A percentile compares a stretch with the other conserved stretches of the same genome.
These are phyloP conservation scores for Hyphantria cunea DNA, from an alignment of 1,140 invertebrate species.

Conservation along the genomic window DNA sequence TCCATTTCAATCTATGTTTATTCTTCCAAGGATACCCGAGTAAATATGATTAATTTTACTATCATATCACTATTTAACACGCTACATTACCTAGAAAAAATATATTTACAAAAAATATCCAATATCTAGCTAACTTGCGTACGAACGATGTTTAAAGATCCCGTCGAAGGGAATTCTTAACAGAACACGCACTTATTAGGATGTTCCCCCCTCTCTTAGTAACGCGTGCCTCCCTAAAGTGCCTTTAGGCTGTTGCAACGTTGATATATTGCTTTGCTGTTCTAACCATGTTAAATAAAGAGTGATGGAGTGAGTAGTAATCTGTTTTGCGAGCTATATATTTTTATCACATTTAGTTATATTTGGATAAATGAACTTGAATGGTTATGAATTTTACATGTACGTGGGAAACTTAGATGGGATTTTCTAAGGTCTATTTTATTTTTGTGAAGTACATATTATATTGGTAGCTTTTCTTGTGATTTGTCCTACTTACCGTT, in stretches of 20 bases:
- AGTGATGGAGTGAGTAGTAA: conserved; percentile 23
- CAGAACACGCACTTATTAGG: conserved; percentile 1
- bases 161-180: neutral
- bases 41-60: too few species aligned
- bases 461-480: too few species aligned
- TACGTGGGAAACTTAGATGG: neutral
- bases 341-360: conserved; percentile 21
- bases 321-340: conserved; percentile 10
- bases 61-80: too few species aligned
- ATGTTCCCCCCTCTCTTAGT: neutral
- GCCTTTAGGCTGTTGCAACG: conserved; percentile 10
- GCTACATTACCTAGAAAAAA: too few species aligned
- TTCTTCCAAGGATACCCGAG: too few species aligned
- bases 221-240: conserved; percentile 1
- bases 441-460: too few species aligned
- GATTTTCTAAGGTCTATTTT: neutral
- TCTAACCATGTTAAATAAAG: conserved; percentile 9
- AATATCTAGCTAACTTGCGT: too few species aligned
- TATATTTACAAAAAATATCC: too few species aligned
- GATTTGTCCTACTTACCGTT: too few species aligned
- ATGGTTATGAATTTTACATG: conserved; percentile 18
- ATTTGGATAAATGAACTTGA: conserved; percentile 6
- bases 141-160: too few species aligned
- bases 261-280: conserved; percentile 14
- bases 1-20: too few species aligned